Evolutionary conservation across 2,113 vertebrate genomes (phyloP).

Genomic region (Caracal caracal): DNA sequence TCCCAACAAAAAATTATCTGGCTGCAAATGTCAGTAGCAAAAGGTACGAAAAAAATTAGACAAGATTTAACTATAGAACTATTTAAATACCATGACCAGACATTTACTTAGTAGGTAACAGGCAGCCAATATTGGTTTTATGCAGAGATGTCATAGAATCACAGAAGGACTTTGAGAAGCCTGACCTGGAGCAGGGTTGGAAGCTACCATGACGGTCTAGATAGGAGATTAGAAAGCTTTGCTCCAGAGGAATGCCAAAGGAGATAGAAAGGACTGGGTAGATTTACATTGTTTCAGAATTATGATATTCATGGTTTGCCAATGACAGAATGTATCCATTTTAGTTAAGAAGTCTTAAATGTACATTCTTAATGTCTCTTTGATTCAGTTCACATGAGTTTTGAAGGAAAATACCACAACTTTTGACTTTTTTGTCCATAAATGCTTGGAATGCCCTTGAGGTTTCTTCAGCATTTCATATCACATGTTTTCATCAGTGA

Average conservation of each 20-base stretch:
- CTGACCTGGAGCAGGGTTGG: neutral
- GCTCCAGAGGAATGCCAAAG: neutral
- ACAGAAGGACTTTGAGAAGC: neutral
- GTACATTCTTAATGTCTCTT: constrained; percentile 80
- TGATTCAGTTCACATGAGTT: constrained; percentile 81
- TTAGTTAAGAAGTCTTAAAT: constrained; percentile 70
- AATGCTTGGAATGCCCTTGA: constrained; percentile 84
- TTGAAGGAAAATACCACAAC: constrained; percentile 78
- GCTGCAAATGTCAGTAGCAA: neutral
- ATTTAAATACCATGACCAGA: neutral
- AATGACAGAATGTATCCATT: constrained; percentile 10
- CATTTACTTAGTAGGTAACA: neutral
- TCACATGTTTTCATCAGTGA: constrained; percentile 85
- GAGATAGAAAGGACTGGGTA: neutral
- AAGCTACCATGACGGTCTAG: neutral
- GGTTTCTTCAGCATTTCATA: constrained; percentile 82
- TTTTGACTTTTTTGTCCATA: constrained; percentile 80
- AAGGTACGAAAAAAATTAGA: neutral
- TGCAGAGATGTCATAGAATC: neutral
- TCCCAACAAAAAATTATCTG: neutral
- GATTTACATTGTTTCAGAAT: constrained; percentile 23
- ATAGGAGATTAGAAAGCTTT: neutral
- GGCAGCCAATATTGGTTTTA: neutral
- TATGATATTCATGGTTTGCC: neutral
- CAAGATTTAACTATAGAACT: neutral